Percentiles rank a stretch among this genome's conserved stretches.
Conservation (phyloP, 2,113 vertebrate species). For the Lasiurus borealis region DNA sequence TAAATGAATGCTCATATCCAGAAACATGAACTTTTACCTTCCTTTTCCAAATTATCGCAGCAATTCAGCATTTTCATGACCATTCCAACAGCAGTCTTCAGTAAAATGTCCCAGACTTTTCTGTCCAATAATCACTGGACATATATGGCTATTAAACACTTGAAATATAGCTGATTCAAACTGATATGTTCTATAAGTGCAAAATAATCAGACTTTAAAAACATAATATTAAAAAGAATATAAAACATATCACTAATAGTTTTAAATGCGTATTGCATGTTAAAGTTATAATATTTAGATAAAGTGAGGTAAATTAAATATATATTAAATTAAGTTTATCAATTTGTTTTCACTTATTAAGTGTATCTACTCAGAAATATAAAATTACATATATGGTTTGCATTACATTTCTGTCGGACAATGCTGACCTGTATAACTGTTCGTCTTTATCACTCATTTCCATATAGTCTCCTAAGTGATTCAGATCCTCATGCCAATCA, state of each 20-base stretch:
- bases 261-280: neutral
- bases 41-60: neutral
- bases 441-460: slow-evolving; percentile 32
- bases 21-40: neutral
- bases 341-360: slow-evolving; percentile 26
- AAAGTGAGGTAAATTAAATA: neutral
- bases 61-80: neutral
- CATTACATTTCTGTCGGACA: neutral
- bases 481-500: neutral
- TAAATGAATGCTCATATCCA: neutral
- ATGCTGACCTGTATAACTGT: neutral
- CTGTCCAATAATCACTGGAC: neutral
- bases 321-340: neutral
- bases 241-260: neutral
- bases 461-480: neutral
- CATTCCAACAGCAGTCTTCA: neutral
- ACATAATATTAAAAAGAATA: neutral
- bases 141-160: neutral
- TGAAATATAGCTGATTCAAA: neutral
- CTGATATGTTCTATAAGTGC: neutral
- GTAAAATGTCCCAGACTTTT: neutral
- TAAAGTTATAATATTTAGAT: neutral
- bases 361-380: neutral
- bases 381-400: neutral
- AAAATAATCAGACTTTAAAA: slow-evolving; percentile 16